phyloP scores from a whole-genome alignment of 2,113 vertebrate species.

The Todiramphus saurophagus region DNA sequence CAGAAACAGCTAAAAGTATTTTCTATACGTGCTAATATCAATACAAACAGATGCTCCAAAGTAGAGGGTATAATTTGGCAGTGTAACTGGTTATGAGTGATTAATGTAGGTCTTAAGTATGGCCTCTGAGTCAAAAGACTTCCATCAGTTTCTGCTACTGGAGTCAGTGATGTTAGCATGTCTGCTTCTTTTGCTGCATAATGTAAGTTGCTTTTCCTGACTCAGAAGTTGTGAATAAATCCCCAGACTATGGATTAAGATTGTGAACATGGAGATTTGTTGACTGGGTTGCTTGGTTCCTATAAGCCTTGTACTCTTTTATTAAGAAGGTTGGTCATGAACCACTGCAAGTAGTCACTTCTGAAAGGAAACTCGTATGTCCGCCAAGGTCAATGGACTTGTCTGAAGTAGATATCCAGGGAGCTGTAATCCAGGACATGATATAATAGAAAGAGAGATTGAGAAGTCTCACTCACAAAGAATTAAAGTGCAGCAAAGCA shows the following conservation, averaged over 20 bases:
- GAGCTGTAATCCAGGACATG: background rate
- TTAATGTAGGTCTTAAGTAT: background rate
- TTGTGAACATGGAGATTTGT: background rate
- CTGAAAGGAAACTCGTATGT: background rate
- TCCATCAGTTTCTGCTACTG: background rate
- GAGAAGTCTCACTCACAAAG: background rate
- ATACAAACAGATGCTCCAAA: background rate
- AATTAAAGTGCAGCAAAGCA: background rate
- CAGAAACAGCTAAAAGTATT: constrained; percentile 17
- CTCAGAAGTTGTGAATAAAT: background rate
- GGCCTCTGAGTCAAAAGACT: constrained; percentile 3
- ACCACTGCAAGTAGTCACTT: background rate
- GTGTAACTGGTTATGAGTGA: background rate
- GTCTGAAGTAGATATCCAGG: background rate
- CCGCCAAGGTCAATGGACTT: background rate
- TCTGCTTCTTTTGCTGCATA: background rate
- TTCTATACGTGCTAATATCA: background rate
- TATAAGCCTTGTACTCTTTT: background rate
- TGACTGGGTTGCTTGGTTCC: background rate
- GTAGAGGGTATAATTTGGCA: background rate
- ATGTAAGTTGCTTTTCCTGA: background rate
- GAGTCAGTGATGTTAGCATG: background rate
- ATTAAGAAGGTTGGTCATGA: background rate
- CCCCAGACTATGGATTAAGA: background rate
- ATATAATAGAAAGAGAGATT: background rate